Base-by-base conservation (phyloP, 2,888 invertebrate species). In the Mythimna pallens region DNA sequence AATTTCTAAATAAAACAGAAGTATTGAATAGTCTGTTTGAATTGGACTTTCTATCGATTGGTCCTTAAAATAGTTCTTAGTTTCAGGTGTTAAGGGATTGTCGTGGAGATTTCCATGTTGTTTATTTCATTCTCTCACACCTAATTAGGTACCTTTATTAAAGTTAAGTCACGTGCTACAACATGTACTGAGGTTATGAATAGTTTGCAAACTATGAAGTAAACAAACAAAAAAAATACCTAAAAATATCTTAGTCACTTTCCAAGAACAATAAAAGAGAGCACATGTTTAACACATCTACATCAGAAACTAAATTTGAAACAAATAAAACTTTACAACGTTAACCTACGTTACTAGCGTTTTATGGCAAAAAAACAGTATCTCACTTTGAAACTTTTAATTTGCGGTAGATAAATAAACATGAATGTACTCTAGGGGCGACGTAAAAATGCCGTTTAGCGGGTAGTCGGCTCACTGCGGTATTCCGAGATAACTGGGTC, bases 401-500 rank as follows among this genome's bases (percentile, higher is more conserved):
- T 89, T 86, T 78, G 78, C 54, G 75, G 81, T 55, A 79, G 70
- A 85, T 83, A 87, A 87, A 89, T 83, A 86, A 86, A 73, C 71
- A 65, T 57, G 68, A 80, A 76, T 75, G 76, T 82, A 76, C 79
- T 76, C 72, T 50, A 25, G 76, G 77, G 65, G 50, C 73, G 58
- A 81, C 79, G 77, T 83, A 80, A 83, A 83, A 86, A 76, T 58
- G 70, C 65, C 66, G 67, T 80, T 84, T 84, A 85, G 82, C 63
- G 73, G 76, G 73, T 81, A 86, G 87, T 86, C 88, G 85, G 85
- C 83, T 84, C 88, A 86, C 87, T 89, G 91, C 89, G 89, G 87
- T 82, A 85, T 84, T 86, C 87, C 77, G 85, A 89, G 89, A 92
- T 91, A 93, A 92, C 90, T 92, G 91, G 94, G 94, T 92, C 93